These are phyloP conservation scores for Aurelia coerulea DNA, from an alignment of 30 jellyfish, hydroid and myxozoan genomes.

Conservation along the genomic window DNA sequence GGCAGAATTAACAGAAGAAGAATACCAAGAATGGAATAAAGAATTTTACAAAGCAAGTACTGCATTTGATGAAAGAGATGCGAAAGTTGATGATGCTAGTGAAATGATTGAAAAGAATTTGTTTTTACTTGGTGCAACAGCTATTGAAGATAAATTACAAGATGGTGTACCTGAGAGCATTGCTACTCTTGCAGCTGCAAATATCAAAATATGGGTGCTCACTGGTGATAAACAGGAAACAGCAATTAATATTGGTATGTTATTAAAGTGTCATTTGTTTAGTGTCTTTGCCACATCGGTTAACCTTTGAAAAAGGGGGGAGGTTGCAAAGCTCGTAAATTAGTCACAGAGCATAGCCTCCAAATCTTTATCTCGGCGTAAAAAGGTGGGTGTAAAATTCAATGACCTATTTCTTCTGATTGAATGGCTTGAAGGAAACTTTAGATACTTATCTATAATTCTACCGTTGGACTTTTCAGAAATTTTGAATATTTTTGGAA, in stretches of 20 bases:
- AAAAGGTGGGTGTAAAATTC: too few relatives aligned
- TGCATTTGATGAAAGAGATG: conserved; percentile 88
- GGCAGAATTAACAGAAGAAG: conserved; percentile 68
- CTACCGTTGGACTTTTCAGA: too few relatives aligned
- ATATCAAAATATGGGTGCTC: conserved; percentile 92
- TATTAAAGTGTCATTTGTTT: too few relatives aligned
- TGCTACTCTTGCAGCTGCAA: conserved; percentile 93
- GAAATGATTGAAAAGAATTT: conserved; percentile 84
- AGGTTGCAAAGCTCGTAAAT: too few relatives aligned
- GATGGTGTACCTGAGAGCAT: conserved; percentile 97
- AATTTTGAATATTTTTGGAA: too few relatives aligned
- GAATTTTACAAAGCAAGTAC: conserved; percentile 85
- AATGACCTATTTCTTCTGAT: too few relatives aligned
- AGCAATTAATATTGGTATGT: conserved; percentile 87
- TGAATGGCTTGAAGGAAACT: too few relatives aligned
- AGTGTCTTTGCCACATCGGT: too few relatives aligned
- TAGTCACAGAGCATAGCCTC: too few relatives aligned
- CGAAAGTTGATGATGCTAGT: conserved; percentile 84
- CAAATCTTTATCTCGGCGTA: too few relatives aligned
- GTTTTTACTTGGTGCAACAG: conserved; percentile 97
- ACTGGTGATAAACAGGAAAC: conserved; percentile 99
- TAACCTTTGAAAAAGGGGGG: too few relatives aligned
- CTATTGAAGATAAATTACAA: conserved; percentile 95
- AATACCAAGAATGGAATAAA: conserved; percentile 72
- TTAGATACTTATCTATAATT: too few relatives aligned